Conservation (phyloP, 2,797 vertebrate genomes). For the Myioborus melanocephalus region DNA sequence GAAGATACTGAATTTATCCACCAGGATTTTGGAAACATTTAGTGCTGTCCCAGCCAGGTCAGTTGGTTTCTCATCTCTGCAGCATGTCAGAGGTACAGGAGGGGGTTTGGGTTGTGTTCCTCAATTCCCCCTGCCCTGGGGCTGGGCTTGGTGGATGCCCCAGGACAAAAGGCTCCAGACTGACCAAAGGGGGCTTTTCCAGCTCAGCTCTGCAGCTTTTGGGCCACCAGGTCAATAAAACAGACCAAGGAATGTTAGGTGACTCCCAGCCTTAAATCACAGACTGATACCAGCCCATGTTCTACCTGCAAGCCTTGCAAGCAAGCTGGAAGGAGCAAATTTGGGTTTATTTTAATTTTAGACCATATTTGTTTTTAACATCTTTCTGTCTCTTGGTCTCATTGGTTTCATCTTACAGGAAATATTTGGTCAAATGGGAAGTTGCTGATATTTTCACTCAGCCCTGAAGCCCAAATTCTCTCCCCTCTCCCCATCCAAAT, state of each 20-base stretch:
- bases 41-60: background rate
- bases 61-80: background rate
- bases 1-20: background rate
- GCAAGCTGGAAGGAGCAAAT: background rate
- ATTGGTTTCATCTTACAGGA: background rate
- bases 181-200: background rate
- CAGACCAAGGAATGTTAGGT: accelerated
- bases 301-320: background rate
- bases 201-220: background rate
- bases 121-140: background rate
- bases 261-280: accelerated
- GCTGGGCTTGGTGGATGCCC: background rate
- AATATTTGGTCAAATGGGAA: background rate
- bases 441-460: background rate
- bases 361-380: background rate
- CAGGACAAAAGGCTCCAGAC: background rate
- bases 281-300: background rate
- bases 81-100: accelerated
- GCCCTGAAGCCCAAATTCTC: background rate
- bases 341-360: background rate
- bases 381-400: background rate
- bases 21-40: background rate
- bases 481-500: background rate
- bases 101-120: accelerated
- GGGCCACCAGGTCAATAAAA: background rate